Evolutionary conservation across 2,113 vertebrate species (phyloP).

Genomic region (Melanostigma gelatinosum): DNA sequence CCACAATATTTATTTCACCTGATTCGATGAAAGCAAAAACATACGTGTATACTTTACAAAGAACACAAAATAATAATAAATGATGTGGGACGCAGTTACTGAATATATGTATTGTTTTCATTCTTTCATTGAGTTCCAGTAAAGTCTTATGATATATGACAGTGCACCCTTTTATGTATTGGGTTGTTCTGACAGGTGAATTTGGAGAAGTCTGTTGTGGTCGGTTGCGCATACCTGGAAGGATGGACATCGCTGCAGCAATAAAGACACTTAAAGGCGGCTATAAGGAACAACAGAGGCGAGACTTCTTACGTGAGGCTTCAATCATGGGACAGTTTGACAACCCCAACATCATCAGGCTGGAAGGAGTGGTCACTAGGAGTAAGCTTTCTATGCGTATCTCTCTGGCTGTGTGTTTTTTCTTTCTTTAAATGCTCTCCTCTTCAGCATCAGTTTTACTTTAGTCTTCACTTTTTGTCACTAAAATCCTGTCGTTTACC

Average conservation of each 20-base stretch:
- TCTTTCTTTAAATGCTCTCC: neutral
- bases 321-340: conserved; percentile 98
- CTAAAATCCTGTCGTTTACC: neutral
- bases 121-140: neutral
- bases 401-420: neutral
- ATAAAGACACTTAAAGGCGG: conserved; percentile 98
- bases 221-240: conserved; percentile 90
- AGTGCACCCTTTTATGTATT: neutral
- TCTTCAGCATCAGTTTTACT: neutral
- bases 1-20: neutral
- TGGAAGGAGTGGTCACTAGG: conserved; percentile 96
- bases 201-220: conserved; percentile 98
- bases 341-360: conserved; percentile 94
- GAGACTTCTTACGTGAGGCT: conserved; percentile 95
- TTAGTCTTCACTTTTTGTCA: neutral
- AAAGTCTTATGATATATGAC: neutral
- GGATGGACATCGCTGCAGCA: conserved; percentile 93
- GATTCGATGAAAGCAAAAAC: neutral
- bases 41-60: neutral
- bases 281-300: conserved; percentile 91
- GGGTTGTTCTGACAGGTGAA: conserved; percentile 84
- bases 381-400: conserved; percentile 82
- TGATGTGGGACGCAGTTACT: neutral
- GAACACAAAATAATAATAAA: neutral
- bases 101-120: neutral